Conservation (phyloP, 2,797 vertebrate genomes). For the Ptychobarbus kaznakovi region DNA sequence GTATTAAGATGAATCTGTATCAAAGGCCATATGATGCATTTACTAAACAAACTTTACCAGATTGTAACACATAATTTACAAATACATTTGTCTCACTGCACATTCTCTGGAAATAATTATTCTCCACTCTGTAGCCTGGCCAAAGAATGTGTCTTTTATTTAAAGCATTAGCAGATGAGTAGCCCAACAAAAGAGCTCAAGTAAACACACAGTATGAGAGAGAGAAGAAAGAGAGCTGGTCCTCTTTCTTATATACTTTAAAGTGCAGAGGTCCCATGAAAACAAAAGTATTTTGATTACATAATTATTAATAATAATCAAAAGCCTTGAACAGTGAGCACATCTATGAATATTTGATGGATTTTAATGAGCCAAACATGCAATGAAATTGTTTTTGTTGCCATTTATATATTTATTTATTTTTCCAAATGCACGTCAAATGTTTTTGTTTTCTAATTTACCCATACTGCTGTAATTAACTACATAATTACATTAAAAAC, state of each 20-base stretch:
- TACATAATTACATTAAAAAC: not conserved
- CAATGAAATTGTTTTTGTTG: not conserved
- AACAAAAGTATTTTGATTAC: not conserved
- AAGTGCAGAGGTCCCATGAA: not conserved
- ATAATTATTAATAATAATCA: not conserved
- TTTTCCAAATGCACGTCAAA: not conserved
- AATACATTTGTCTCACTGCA: not conserved
- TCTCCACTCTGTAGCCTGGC: not conserved
- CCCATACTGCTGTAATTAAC: not conserved
- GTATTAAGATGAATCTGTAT: not conserved
- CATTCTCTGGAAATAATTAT: conserved; percentile 1
- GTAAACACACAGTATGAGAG: not conserved
- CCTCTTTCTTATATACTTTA: no score
- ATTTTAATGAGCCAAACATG: not conserved
- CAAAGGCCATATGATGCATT: conserved; percentile 5
- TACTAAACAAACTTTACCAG: conserved; percentile 5
- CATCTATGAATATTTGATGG: not conserved
- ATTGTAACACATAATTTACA: not conserved
- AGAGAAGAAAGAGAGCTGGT: no score
- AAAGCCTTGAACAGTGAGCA: not conserved
- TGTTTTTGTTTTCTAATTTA: not conserved
- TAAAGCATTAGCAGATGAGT: conserved; percentile 16
- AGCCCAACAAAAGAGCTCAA: not conserved
- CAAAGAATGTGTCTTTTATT: conserved; percentile 16
- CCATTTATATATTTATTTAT: not conserved